Base-by-base conservation (phyloP, 1,140 invertebrate species). In the Belonocnema kinseyi region DNA sequence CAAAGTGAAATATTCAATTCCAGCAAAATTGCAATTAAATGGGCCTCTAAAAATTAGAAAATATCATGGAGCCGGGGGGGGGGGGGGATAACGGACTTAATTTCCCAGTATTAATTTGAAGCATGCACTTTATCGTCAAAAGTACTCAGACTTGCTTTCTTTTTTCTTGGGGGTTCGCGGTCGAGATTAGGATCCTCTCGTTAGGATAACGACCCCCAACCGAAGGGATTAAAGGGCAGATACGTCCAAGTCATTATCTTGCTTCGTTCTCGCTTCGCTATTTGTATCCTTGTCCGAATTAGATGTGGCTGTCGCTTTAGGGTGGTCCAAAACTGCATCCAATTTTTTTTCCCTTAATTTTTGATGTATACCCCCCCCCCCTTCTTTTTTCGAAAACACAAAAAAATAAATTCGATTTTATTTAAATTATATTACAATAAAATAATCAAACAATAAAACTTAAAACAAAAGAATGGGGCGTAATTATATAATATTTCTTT, bases 191-290 rank as follows among this genome's bases (percentile, higher is more conserved):
- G 19, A 58, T 58, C 56, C 56, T 58, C 19, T 26, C 56, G 56
- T 58, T 58, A 58, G 56, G 56, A 11, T 58, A 58, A 58, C 56
- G 56, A 58, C 19, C 56, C 50, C 19, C 53, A 66, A 51, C 19
- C 13, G 72, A 70, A 81, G 76, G 75, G 51, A 79, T 72, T 72
- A 72, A 40, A 2, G 56, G 50, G 21, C 13, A 66, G 73, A 76
- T 79, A 75, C 56, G 72, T 75, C 56, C 14, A 70, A 50, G 61
- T 50, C 73, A 71, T 74, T 71, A 76, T 53, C 75, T 72, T 46
- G 19, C 33, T 17, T 17, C 26, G 56, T 26, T 58, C 21, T 58
- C 13, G 19, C 33, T 58, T 58, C 21, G 14, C 58, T 54, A 13
- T 73, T 73, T 56, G 76, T 77, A 46, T 66, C 50, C 56, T 58